phyloP scores from a whole-genome alignment of 2,113 vertebrate genomes.

The Mus spicilegus region DNA sequence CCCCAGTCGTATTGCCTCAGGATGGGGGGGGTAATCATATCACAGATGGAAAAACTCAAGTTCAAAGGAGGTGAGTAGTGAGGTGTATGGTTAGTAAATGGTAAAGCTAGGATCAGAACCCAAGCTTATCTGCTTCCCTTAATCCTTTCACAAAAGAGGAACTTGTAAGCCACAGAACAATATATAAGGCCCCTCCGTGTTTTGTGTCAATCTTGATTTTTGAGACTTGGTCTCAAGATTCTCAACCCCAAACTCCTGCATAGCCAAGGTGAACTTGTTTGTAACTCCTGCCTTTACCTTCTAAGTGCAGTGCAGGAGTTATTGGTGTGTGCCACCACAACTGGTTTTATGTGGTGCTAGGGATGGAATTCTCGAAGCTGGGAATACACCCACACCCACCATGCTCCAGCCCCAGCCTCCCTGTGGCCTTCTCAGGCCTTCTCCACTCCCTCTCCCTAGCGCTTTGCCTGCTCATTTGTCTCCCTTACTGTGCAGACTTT shows the following conservation, averaged over 20 bases:
- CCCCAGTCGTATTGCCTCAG: background rate
- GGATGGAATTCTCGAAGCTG: background rate
- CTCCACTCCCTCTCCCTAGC: rapidly evolving
- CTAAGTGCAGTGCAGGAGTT: background rate
- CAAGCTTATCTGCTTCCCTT: background rate
- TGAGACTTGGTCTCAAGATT: background rate
- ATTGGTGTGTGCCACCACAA: background rate
- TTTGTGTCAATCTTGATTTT: background rate
- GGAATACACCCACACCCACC: background rate
- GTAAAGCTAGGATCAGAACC: conserved; percentile 8
- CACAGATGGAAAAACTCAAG: conserved; percentile 1
- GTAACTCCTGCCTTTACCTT: background rate
- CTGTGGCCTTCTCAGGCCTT: background rate
- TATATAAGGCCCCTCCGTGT: background rate
- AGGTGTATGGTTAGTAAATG: background rate
- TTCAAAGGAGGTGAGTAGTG: background rate
- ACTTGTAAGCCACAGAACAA: background rate
- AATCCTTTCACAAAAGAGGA: background rate
- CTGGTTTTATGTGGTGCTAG: background rate
- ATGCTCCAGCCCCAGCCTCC: background rate
- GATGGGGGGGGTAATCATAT: background rate
- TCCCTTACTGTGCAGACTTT: background rate
- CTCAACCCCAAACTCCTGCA: background rate
- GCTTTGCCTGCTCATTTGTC: too few species aligned
- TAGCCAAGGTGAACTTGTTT: background rate